These are phyloP conservation scores for Nemoura dubitans DNA, from an alignment of 2,888 invertebrate genomes.

Conservation along the genomic window DNA sequence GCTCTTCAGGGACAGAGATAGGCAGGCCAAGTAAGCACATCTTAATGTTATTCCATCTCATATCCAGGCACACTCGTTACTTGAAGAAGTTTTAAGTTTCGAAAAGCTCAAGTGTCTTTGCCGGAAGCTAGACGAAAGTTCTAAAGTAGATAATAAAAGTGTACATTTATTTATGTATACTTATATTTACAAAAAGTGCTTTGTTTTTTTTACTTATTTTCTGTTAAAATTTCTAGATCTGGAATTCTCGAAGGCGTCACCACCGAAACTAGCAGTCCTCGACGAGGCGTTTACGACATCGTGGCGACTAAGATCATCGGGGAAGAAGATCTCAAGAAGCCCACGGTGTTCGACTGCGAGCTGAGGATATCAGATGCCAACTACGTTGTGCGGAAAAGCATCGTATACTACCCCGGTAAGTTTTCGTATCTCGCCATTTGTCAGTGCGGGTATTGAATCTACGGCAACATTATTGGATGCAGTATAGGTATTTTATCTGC, in stretches of 20 bases:
- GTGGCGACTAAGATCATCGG: conserved; percentile 51
- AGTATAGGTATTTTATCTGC: too few relatives aligned
- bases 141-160: too few relatives aligned
- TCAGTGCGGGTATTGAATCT: neutral
- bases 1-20: conserved; percentile 48
- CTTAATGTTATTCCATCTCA: neutral
- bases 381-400: conserved; percentile 54
- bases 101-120: too few relatives aligned
- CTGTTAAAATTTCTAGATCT: conserved; percentile 28
- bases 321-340: conserved; percentile 51
- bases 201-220: too few relatives aligned
- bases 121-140: too few relatives aligned
- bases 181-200: too few relatives aligned
- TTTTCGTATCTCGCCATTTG: neutral
- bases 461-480: too few relatives aligned
- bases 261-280: conserved; percentile 25
- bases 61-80: too few relatives aligned
- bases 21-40: neutral
- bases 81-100: too few relatives aligned
- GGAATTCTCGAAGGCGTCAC: conserved; percentile 35
- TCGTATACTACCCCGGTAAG: conserved; percentile 56
- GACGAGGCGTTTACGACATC: conserved; percentile 51
- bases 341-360: conserved; percentile 55
- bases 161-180: too few relatives aligned
- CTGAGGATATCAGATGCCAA: conserved; percentile 55